Conservation (phyloP, 2,888 invertebrate genomes). For the Pristionchus exspectatus region DNA sequence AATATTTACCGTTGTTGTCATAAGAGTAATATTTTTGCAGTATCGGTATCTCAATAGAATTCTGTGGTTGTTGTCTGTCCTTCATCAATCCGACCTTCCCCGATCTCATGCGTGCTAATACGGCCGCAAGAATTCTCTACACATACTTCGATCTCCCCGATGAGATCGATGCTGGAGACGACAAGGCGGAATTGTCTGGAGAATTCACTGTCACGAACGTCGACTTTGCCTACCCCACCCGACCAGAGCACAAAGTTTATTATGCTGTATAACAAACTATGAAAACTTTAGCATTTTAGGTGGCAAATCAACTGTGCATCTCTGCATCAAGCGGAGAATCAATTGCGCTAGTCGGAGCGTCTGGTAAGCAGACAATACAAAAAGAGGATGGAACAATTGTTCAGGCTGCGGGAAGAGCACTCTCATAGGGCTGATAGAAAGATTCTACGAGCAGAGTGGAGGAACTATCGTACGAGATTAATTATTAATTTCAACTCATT, state of each 20-base stretch:
- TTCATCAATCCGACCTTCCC: constrained; percentile 46
- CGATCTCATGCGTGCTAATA: constrained; percentile 43
- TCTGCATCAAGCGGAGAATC: constrained; percentile 78
- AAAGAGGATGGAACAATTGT: background rate
- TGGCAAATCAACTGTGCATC: constrained; percentile 28
- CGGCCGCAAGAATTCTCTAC: constrained; percentile 41
- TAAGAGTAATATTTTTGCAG: background rate
- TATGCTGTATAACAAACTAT: background rate
- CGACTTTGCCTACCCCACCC: constrained; percentile 89
- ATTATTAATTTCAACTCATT: background rate
- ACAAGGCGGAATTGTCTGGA: constrained; percentile 21
- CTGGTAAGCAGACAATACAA: constrained; percentile 68
- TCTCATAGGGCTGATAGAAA: constrained; percentile 87
- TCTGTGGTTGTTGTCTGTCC: constrained; percentile 24
- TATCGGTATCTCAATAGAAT: constrained; percentile 42
- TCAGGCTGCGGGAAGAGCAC: constrained; percentile 91
- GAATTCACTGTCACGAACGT: constrained; percentile 80
- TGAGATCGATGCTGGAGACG: constrained; percentile 7
- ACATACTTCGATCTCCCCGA: constrained; percentile 46
- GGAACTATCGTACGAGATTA: constrained; percentile 13
- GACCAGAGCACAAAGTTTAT: constrained; percentile 85
- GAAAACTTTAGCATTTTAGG: constrained; percentile 19
- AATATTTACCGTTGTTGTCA: too few species aligned
- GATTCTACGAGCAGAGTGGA: constrained; percentile 87
- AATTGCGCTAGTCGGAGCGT: constrained; percentile 80